These are phyloP conservation scores for Thalassoma bifasciatum DNA, from an alignment of 2,113 vertebrate species.

Conservation along the genomic window DNA sequence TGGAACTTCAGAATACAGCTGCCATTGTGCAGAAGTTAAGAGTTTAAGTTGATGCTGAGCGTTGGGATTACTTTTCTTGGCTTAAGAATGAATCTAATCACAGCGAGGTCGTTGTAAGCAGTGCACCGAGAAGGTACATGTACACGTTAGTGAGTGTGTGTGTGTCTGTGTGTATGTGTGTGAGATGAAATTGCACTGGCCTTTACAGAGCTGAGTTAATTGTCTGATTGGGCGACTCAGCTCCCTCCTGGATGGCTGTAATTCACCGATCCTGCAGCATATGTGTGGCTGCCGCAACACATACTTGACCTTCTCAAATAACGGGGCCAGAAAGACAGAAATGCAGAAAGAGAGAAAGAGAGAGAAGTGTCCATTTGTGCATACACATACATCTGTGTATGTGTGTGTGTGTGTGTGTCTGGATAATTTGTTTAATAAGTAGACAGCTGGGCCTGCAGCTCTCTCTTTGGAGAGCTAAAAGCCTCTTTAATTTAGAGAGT, in stretches of 20 bases:
- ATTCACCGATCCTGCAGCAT: constrained; percentile 68
- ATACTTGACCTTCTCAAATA: constrained; percentile 78
- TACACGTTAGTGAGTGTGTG: neutral
- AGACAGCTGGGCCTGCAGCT: constrained; percentile 75
- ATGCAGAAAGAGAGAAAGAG: constrained; percentile 26
- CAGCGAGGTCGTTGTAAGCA: constrained; percentile 32
- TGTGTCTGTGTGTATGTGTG: constrained; percentile 20
- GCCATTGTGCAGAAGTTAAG: neutral
- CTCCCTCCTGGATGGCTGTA: constrained; percentile 68
- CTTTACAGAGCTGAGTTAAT: constrained; percentile 73
- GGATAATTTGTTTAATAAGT: constrained; percentile 76
- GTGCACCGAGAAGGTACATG: neutral
- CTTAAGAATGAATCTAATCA: constrained; percentile 54
- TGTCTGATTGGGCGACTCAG: constrained; percentile 69
- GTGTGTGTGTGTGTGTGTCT: constrained; percentile 21
- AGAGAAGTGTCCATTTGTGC: constrained; percentile 16
- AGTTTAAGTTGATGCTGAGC: constrained; percentile 18
- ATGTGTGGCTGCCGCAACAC: constrained; percentile 59
- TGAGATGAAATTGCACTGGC: constrained; percentile 68
- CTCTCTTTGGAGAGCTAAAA: constrained; percentile 73
- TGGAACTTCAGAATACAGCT: neutral
- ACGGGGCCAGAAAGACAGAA: constrained; percentile 36
- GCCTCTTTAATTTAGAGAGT: constrained; percentile 75
- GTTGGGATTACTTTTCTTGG: constrained; percentile 23
- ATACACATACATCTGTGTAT: constrained; percentile 1